phyloP scores from a whole-genome alignment of 2,113 vertebrate genomes.

The Nothobranchius furzeri region DNA sequence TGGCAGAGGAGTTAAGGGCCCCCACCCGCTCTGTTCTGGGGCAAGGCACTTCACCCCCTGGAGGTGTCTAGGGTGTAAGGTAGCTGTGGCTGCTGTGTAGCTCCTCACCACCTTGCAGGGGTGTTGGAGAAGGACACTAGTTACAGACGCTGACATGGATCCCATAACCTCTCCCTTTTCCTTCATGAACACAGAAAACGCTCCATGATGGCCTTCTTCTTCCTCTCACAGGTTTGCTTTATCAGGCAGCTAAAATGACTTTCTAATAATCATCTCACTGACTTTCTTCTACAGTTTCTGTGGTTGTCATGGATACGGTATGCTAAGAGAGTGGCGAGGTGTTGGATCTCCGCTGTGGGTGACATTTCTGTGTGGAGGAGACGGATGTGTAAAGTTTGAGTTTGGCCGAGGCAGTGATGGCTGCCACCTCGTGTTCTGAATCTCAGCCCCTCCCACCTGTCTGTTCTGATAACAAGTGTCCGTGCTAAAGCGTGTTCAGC shows the following conservation, averaged over 20 bases:
- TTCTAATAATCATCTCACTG: conserved; percentile 33
- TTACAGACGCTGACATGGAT: too few species aligned
- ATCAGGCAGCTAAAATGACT: conserved; percentile 41
- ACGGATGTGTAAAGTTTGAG: background rate
- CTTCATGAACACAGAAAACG: conserved; percentile 66
- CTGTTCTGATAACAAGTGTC: conserved; percentile 23
- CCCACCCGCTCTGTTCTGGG: too few species aligned
- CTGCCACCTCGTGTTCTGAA: conserved; percentile 8
- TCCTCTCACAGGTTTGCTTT: conserved; percentile 52
- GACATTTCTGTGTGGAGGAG: too few species aligned
- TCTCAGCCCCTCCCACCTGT: background rate
- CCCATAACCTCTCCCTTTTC: conserved; percentile 13
- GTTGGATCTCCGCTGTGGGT: background rate
- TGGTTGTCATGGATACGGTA: conserved; percentile 53
- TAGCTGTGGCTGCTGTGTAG: too few species aligned
- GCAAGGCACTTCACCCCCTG: too few species aligned
- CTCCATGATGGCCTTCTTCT: background rate
- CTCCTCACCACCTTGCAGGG: too few species aligned
- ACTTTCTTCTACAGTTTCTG: conserved; percentile 19
- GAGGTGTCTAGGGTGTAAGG: too few species aligned
- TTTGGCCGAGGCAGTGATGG: background rate
- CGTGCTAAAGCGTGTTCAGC: conserved; percentile 1
- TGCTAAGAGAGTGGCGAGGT: conserved; percentile 14
- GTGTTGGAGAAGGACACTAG: too few species aligned
- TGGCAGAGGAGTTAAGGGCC: too few species aligned